A percentile compares a stretch with the other conserved stretches of the same genome.
These are phyloP conservation scores for Pterocles burchelli DNA, from an alignment of 2,113 vertebrate genomes.

Conservation along the genomic window DNA sequence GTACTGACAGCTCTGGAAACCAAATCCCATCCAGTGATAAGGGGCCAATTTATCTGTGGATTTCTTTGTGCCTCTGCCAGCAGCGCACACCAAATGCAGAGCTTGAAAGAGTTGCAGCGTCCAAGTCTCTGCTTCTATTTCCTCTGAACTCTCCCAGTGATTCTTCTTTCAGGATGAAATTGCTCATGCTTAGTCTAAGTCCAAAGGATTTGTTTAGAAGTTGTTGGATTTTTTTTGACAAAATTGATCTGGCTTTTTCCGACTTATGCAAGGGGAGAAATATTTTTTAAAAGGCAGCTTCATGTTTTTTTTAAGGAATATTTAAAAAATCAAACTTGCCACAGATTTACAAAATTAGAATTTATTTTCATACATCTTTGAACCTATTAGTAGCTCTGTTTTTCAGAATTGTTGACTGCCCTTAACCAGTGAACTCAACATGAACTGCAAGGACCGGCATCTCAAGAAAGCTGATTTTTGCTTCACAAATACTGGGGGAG, in stretches of 20 bases:
- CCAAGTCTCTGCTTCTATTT: slow-evolving; percentile 26
- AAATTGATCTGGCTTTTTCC: slow-evolving; percentile 24
- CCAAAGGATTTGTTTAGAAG: slow-evolving; percentile 25
- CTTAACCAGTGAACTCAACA: background rate
- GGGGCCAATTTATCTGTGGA: slow-evolving; percentile 21
- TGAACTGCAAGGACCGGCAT: background rate
- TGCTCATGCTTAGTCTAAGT: slow-evolving; percentile 9
- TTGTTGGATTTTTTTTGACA: background rate
- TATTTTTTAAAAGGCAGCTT: background rate
- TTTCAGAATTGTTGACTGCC: background rate
- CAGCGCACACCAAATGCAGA: background rate
- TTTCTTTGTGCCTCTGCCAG: slow-evolving; percentile 40
- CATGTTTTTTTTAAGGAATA: background rate
- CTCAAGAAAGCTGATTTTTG: background rate
- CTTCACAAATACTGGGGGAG: background rate
- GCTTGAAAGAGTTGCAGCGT: background rate
- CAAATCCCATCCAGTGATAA: slow-evolving; percentile 24
- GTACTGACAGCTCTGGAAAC: slow-evolving; percentile 9
- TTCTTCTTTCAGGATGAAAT: slow-evolving; percentile 44
- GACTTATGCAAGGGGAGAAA: background rate
- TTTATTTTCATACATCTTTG: background rate
- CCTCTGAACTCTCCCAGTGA: slow-evolving; percentile 34
- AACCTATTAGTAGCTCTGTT: background rate
- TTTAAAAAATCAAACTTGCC: background rate
- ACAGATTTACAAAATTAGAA: background rate